These are phyloP conservation scores for Vombatus ursinus DNA, from an alignment of 2,113 vertebrate genomes.

Conservation along the genomic window DNA sequence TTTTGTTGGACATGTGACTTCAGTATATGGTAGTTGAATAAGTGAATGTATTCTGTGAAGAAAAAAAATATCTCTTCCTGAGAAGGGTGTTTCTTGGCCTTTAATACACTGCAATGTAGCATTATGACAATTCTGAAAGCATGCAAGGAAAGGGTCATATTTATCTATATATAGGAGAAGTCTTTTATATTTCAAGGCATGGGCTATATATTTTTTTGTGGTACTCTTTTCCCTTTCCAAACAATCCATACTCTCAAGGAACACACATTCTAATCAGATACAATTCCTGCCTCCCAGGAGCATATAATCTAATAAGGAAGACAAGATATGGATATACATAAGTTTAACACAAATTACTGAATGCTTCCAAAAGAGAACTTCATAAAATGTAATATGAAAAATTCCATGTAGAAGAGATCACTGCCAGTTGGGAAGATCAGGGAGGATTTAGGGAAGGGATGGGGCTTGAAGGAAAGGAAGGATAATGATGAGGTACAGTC, in stretches of 20 bases:
- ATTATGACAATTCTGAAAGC: neutral
- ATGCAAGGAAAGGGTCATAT: neutral
- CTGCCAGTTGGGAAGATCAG: no score
- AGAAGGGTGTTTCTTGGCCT: neutral
- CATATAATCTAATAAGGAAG: no score
- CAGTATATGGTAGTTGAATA: neutral
- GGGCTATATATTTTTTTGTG: neutral
- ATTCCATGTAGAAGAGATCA: no score
- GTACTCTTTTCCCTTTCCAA: neutral
- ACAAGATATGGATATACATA: no score
- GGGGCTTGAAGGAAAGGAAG: neutral
- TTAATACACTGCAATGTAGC: neutral
- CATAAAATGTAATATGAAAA: no score
- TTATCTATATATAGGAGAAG: neutral
- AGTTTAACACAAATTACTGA: no score
- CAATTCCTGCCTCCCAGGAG: no score
- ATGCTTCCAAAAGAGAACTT: no score
- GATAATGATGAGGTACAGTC: neutral
- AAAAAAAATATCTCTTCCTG: neutral
- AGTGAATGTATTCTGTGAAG: neutral
- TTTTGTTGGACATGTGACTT: neutral
- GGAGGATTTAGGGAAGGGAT: no score
- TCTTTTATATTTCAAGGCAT: neutral
- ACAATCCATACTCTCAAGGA: no score
- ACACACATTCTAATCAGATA: no score